phyloP scores from a whole-genome alignment of 2,113 vertebrate species.

The Aspiorhynchus laticeps region DNA sequence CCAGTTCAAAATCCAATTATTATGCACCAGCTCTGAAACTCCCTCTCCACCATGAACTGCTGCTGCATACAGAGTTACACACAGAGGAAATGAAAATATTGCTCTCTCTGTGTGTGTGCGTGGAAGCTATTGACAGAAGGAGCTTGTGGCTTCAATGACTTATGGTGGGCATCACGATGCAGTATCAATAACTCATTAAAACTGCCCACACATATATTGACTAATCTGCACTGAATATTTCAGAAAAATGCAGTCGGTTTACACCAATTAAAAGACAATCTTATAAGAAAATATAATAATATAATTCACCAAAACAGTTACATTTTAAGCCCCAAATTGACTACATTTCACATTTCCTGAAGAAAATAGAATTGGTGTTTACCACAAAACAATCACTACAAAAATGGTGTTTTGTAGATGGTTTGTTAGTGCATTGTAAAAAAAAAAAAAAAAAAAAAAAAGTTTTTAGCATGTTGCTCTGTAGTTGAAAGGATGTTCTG shows the following conservation, averaged over 20 bases:
- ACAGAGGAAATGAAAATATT: conserved; percentile 30
- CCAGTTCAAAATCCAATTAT: conserved; percentile 57
- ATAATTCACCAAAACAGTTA: neutral
- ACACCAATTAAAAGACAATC: neutral
- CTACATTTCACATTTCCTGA: neutral
- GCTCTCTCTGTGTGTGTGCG: neutral
- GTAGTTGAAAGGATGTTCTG: neutral
- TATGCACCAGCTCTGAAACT: conserved; percentile 24
- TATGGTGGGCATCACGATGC: conserved; percentile 23
- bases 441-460: no score
- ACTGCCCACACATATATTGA: conserved; percentile 14
- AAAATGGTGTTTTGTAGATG: neutral
- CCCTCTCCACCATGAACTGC: conserved; percentile 19
- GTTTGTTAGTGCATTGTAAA: neutral
- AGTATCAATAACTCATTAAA: conserved; percentile 51
- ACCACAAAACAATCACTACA: neutral
- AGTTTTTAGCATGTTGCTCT: neutral
- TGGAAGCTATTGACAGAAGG: conserved; percentile 31
- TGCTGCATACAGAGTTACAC: conserved; percentile 23
- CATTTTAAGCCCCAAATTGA: neutral
- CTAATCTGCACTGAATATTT: conserved; percentile 23
- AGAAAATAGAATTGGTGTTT: neutral
- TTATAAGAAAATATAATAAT: neutral
- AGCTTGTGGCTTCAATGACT: conserved; percentile 24
- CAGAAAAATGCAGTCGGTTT: neutral